Evolutionary conservation across 2,888 invertebrate species (phyloP).

Genomic region (Diarsia rubi): DNA sequence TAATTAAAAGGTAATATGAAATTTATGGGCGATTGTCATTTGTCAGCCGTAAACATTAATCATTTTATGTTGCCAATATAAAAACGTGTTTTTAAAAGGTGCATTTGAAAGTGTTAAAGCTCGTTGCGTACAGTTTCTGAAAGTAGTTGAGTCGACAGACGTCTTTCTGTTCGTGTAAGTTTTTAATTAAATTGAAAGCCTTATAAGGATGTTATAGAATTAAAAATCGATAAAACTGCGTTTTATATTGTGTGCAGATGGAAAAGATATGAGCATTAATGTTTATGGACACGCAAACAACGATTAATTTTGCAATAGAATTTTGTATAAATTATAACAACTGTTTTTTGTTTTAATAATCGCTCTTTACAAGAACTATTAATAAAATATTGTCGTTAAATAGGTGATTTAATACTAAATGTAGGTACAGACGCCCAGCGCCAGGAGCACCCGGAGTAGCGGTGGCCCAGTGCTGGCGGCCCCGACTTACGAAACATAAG

Average conservation of each 20-base stretch:
- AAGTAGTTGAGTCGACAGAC: slow-evolving; percentile 18
- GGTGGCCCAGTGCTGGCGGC: too few species aligned
- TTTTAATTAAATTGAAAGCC: slow-evolving; percentile 42
- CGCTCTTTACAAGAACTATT: slow-evolving; percentile 7
- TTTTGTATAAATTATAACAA: slow-evolving; percentile 30
- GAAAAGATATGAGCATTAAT: slow-evolving; percentile 41
- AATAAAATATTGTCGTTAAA: not conserved
- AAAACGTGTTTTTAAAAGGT: slow-evolving; percentile 41
- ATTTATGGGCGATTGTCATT: slow-evolving; percentile 58
- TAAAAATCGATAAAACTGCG: slow-evolving; percentile 36
- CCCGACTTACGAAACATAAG: too few species aligned
- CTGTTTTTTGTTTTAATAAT: slow-evolving; percentile 37
- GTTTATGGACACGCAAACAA: slow-evolving; percentile 40
- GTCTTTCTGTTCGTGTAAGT: slow-evolving; percentile 43
- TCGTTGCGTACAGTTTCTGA: slow-evolving; percentile 17
- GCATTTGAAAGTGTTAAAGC: slow-evolving; percentile 40
- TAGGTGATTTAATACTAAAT: slow-evolving; percentile 4
- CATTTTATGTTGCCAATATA: slow-evolving; percentile 31
- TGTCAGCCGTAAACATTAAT: slow-evolving; percentile 39
- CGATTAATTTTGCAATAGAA: slow-evolving; percentile 36
- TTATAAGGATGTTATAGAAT: slow-evolving; percentile 38
- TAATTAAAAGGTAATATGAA: slow-evolving; percentile 58
- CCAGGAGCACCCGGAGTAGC: too few species aligned
- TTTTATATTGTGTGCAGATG: slow-evolving; percentile 23
- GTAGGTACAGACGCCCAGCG: too few species aligned